Evolutionary conservation across 2,113 vertebrate genomes (phyloP).

Genomic region (Atherinomorus stipes): DNA sequence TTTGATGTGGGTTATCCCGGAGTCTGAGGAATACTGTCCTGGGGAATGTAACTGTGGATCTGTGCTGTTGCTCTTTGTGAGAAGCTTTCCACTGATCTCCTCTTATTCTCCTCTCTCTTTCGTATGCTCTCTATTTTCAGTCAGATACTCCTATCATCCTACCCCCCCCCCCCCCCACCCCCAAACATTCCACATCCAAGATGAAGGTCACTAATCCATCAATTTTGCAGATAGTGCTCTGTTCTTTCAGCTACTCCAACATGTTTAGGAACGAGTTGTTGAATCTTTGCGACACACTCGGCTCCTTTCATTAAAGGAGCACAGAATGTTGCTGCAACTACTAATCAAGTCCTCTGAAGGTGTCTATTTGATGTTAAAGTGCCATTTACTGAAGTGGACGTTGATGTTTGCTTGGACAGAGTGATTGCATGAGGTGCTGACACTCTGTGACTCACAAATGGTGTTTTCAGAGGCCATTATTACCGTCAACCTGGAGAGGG

Average conservation of each 20-base stretch:
- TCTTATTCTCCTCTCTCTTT: slow-evolving; percentile 12
- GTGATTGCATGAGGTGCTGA: slow-evolving; percentile 38
- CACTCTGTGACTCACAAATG: slow-evolving; percentile 34
- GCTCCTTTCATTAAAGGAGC: slow-evolving; percentile 60
- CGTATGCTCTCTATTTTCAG: slow-evolving; percentile 12
- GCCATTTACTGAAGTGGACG: slow-evolving; percentile 34
- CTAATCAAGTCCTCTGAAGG: slow-evolving; percentile 39
- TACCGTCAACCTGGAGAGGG: slow-evolving; percentile 16
- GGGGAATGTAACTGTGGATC: slow-evolving; percentile 65
- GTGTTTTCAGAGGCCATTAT: slow-evolving; percentile 35
- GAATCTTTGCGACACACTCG: slow-evolving; percentile 21
- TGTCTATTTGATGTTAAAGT: slow-evolving; percentile 31
- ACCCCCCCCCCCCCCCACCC: not conserved
- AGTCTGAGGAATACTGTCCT: slow-evolving; percentile 60
- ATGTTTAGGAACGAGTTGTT: slow-evolving; percentile 23
- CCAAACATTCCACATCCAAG: not conserved
- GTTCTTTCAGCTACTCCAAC: slow-evolving; percentile 16
- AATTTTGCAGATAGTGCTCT: not conserved
- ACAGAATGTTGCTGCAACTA: slow-evolving; percentile 42
- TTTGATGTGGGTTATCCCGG: slow-evolving; percentile 75
- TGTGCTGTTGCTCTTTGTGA: slow-evolving; percentile 28
- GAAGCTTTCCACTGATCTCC: slow-evolving; percentile 59
- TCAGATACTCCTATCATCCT: slow-evolving; percentile 27
- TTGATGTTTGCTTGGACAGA: slow-evolving; percentile 38
- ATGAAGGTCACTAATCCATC: slow-evolving; percentile 34